phyloP scores from a whole-genome alignment of 2,888 invertebrate species.

The Plusia festucae region DNA sequence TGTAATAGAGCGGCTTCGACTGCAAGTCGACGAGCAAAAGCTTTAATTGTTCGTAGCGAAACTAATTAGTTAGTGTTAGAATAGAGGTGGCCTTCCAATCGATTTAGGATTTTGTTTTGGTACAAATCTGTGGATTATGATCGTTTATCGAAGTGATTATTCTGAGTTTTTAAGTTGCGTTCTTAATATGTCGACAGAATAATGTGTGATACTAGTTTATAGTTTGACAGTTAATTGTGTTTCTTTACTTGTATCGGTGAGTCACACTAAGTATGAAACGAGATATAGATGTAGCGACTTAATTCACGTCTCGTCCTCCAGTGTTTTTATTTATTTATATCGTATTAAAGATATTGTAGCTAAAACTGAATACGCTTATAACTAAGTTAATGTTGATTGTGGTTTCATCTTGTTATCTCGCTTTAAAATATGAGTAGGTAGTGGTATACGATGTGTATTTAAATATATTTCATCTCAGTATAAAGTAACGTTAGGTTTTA shows the following conservation, averaged over 20 bases:
- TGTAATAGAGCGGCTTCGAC: conserved; percentile 74
- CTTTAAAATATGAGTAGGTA: conserved; percentile 52
- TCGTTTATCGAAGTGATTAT: conserved; percentile 58
- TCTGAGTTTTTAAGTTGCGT: conserved; percentile 56
- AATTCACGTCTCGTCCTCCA: conserved; percentile 49
- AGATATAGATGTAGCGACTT: conserved; percentile 52
- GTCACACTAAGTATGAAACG: conserved; percentile 51
- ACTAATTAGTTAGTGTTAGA: conserved; percentile 69
- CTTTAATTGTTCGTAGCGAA: conserved; percentile 84
- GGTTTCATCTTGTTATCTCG: conserved; percentile 56
- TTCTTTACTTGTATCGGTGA: conserved; percentile 51
- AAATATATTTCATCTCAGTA: conserved; percentile 46
- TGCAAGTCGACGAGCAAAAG: conserved; percentile 79
- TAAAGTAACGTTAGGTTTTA: conserved; percentile 56
- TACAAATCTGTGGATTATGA: conserved; percentile 60
- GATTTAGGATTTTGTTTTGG: conserved; percentile 60
- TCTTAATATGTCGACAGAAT: conserved; percentile 65
- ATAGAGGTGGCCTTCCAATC: conserved; percentile 70
- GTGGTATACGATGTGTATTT: conserved; percentile 51
- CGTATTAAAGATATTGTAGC: conserved; percentile 58
- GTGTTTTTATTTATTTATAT: conserved; percentile 65
- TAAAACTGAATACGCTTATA: conserved; percentile 77
- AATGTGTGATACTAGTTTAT: conserved; percentile 85
- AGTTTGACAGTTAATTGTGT: conserved; percentile 62
- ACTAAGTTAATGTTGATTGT: conserved; percentile 59